Conservation (phyloP, 2,888 invertebrate species). For the Agelastica alni region DNA sequence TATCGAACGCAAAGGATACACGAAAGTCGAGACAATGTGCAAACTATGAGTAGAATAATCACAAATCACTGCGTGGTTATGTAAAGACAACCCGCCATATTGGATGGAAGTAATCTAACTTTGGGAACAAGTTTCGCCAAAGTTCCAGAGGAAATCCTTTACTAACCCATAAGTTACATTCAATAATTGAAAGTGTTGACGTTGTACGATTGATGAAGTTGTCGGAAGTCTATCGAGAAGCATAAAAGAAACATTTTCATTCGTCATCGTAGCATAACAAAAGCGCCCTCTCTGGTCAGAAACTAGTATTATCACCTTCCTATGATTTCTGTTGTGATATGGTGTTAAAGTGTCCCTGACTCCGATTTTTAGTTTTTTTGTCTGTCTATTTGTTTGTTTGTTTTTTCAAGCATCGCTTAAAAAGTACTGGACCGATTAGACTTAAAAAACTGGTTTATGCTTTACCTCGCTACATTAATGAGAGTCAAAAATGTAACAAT, state of each 20-base stretch:
- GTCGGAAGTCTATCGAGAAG: background rate
- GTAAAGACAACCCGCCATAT: constrained; percentile 27
- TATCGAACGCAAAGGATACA: background rate
- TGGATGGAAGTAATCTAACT: constrained; percentile 44
- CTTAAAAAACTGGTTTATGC: too few relatives aligned
- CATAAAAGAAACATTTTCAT: constrained; percentile 6
- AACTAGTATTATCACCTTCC: too few relatives aligned
- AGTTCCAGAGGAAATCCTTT: constrained; percentile 27
- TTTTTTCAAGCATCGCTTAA: too few relatives aligned
- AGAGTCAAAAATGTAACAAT: too few relatives aligned
- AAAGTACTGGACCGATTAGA: too few relatives aligned
- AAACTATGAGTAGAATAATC: constrained; percentile 28
- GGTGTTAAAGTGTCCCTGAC: too few relatives aligned
- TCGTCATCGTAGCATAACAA: too few relatives aligned
- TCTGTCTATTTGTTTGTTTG: too few relatives aligned
- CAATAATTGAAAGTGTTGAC: constrained; percentile 34
- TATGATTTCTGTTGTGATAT: too few relatives aligned
- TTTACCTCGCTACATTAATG: too few relatives aligned
- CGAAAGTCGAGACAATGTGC: constrained; percentile 10
- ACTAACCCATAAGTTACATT: constrained; percentile 32
- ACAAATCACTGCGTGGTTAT: constrained; percentile 31
- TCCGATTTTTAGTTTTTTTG: too few relatives aligned
- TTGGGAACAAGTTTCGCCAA: constrained; percentile 38
- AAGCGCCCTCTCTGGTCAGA: too few relatives aligned
- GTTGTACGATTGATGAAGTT: constrained; percentile 12